Base-by-base conservation (phyloP, 2,888 invertebrate species). In the Uropetala carovei region DNA sequence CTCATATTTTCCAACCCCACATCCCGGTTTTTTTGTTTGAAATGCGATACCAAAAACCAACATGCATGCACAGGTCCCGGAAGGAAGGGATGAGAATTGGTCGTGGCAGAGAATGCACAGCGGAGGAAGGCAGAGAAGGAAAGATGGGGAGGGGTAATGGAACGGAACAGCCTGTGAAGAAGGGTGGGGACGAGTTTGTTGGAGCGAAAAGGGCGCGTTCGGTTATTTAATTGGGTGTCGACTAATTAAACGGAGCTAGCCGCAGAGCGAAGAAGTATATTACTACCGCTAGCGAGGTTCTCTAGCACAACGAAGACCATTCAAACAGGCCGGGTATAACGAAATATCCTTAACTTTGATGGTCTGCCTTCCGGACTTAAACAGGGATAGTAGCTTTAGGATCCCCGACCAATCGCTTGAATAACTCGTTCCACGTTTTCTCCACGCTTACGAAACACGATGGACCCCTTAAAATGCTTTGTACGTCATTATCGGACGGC, bases 191-290 rank as follows among this genome's bases (percentile, higher is more conserved):
- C 75, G 22, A 13, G 11, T 18, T 22, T 14, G 75, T 27, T 7
- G 75, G 75, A 10, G 75, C 10, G 22, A 27, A 27, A 27, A 27
- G 68, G 22, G 68, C 8, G 68, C n/a, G 68, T 68, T 68, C 68
- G 68, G 75, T 75, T 75, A 75, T 75, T 27, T 75, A 75, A 75
- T 75, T 75, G 75, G 75, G 22, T 27, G 27, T 75, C 75, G 75
- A 27, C 75, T 75, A 75, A 75, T 75, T 75, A 75, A 75, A 75
- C 75, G 75, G 75, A 75, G 75, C 27, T 27, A 75, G 75, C 22
- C 75, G 75, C 75, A 27, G 75, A 22, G 75, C 22, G 18, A 75
- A 68, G 68, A 22, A 68, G 68, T 68, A 18, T 68, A 43, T 43
- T 43, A 68, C 68, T 68, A 68, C 68, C 10, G 68, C 68, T 68